Base-by-base conservation (phyloP, 2,113 vertebrate genomes). In the Clupea harengus region DNA sequence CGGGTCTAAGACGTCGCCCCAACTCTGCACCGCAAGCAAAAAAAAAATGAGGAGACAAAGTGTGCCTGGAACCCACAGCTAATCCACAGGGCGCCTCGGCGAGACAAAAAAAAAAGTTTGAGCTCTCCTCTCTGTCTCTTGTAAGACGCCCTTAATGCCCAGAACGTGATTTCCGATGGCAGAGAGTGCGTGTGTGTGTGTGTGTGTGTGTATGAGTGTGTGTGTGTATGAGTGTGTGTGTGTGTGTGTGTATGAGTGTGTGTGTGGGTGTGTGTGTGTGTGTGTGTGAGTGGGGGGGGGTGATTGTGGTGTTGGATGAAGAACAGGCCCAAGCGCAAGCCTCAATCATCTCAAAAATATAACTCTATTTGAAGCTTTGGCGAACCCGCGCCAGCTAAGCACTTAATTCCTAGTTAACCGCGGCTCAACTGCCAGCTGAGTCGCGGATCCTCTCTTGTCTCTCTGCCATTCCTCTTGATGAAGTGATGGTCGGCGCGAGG, bases 171-270 rank as follows among this genome's bases (percentile, higher is more conserved):
- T 78, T 78, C 25, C 11, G 11, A 78, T 39, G 13, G 72, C 28
- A 32, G 32, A 10, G 22, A 64, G 50, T 78, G 81, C 54, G 82
- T 84, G 45, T 67, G 45, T 88, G 84, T 81, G 50, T 83, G 81
- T 81, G 60, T 84, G 50, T 84, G 86, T 84, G 72, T 81, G 67
- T 64, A n/a, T 78, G 67, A 18, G 49, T 60, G 0, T 83, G 82
- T 60, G 47, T 83, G 11, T 87, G 32, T 84, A 44, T 60, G 49
- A 60, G 82, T 64, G 67, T 81, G 50, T 84, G 52, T 83, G 45
- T 49, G 57, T 78, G 22, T 60, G 25, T 86, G 64, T 83, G 18
- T 81, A 45, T 86, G 44, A 50, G 47, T 78, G 10, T 54, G 18
- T 64, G 57, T 64, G 57, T 64, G 57, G n/a, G 57, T 64, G 57